A percentile compares a stretch with the other conserved stretches of the same genome.
phyloP scores from a whole-genome alignment of 2,113 vertebrate species.

The Chaetodon auriga region DNA sequence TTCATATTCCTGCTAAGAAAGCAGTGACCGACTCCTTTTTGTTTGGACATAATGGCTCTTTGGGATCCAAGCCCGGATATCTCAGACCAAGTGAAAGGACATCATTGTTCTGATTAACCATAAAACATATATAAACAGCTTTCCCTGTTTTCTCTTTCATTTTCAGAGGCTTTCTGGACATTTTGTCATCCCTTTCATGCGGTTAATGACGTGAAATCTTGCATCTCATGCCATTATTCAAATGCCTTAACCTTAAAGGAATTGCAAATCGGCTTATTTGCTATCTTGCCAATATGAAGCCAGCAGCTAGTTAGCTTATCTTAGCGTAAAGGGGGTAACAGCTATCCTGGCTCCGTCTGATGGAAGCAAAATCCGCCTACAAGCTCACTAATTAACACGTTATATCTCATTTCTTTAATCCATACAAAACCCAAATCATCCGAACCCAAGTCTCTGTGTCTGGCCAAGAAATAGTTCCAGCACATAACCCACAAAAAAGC shows the following conservation, averaged over 20 bases:
- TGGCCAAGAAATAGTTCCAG: neutral
- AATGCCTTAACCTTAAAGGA: neutral
- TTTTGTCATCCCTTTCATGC: neutral
- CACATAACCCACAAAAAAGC: neutral
- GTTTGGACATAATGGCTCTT: constrained; percentile 6
- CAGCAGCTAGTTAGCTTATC: too few relatives aligned
- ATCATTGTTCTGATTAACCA: neutral
- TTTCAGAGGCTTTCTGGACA: neutral
- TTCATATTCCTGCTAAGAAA: constrained; percentile 9
- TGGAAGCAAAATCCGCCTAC: neutral
- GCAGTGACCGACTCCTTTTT: neutral
- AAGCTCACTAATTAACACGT: neutral
- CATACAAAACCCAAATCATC: neutral
- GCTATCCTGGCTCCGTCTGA: neutral
- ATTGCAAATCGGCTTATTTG: neutral
- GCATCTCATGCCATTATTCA: neutral
- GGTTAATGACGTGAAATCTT: neutral
- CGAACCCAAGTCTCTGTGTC: neutral
- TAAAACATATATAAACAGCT: neutral
- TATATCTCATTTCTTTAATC: neutral
- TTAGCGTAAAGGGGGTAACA: neutral
- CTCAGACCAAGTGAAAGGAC: neutral
- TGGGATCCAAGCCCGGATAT: constrained; percentile 2
- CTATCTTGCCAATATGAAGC: neutral
- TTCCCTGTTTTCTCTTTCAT: neutral